Evolutionary conservation across 2,888 invertebrate genomes (phyloP), one percentile per base, ranked within the genome.

Genomic region (Celastrina argiolus): DNA sequence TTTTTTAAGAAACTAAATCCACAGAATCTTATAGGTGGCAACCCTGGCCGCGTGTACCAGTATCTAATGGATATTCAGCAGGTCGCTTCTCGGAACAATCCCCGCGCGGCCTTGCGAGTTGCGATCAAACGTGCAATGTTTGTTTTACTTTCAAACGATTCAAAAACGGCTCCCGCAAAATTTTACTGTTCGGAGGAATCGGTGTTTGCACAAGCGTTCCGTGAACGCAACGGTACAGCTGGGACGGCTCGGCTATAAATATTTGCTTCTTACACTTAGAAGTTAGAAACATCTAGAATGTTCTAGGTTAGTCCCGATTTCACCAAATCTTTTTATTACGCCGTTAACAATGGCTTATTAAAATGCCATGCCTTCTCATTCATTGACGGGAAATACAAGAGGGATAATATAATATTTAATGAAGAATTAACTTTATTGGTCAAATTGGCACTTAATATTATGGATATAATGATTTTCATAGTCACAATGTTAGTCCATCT

Each of bases 131-230:
- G 79, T 74, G 78, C 80, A 75, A 78, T 87, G 84, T 88, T 88
- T 88, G 84, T 89, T 88, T 89, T 83, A 80, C 80, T 84, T 86
- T 81, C 80, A 73, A 80, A 80, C 82, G 80, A 82, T 86, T 84
- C 83, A 83, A 84, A 84, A 84, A 83, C 77, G 81, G 84, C 82
- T 83, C 78, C 82, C 81, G 84, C 85, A 79, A 81, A 84, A 80
- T 83, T 86, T 84, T 79, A 84, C 81, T 79, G 81, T 83, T 85
- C 80, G 73, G 80, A 72, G 80, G 82, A 87, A 87, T 81, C 80
- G 76, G 77, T 87, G 87, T 88, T 87, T 87, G 87, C 81, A 74
- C 80, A 78, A 81, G 76, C 78, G 76, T 87, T 84, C 83, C 75
- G 72, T 78, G 85, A 85, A 87, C 81, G 74, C 77, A 80, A 80